Evolutionary conservation across 2,113 vertebrate species (phyloP).

Genomic region (Callipepla squamata): DNA sequence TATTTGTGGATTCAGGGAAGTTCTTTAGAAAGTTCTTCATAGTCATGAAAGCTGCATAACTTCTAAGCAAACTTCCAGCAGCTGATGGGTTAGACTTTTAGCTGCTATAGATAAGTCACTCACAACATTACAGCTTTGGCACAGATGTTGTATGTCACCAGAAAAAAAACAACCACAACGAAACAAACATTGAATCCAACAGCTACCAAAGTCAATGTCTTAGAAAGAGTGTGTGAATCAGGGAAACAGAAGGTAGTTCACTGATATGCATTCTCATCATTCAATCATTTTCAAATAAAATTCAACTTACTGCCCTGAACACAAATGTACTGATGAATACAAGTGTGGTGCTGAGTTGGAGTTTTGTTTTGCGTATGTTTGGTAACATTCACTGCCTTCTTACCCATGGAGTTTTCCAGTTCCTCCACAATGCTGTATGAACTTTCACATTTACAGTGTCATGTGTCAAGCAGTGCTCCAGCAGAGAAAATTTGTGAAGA

Average conservation of each 20-base stretch:
- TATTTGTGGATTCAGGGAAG: not conserved
- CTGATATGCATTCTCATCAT: not conserved
- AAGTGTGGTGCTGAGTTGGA: not conserved
- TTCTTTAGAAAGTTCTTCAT: not conserved
- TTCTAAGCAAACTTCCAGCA: not conserved
- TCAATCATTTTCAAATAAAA: not conserved
- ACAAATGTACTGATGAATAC: not conserved
- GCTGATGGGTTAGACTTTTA: not conserved
- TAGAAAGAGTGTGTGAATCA: not conserved
- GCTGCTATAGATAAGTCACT: not conserved
- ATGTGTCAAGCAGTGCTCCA: not conserved
- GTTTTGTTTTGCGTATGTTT: not conserved
- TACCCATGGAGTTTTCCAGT: not conserved
- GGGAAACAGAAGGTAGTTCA: not conserved
- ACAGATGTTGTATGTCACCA: not conserved
- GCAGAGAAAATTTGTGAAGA: not conserved
- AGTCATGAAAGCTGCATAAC: not conserved
- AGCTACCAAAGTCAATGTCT: accelerated
- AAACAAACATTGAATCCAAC: not conserved
- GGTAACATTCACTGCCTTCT: not conserved
- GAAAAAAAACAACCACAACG: not conserved
- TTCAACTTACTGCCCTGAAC: not conserved
- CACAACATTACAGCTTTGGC: not conserved
- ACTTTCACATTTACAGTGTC: not conserved
- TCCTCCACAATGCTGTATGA: not conserved